Base-by-base conservation (phyloP, 53 echinoderm and acorn worm genomes). In the Actinopyga echinites region DNA sequence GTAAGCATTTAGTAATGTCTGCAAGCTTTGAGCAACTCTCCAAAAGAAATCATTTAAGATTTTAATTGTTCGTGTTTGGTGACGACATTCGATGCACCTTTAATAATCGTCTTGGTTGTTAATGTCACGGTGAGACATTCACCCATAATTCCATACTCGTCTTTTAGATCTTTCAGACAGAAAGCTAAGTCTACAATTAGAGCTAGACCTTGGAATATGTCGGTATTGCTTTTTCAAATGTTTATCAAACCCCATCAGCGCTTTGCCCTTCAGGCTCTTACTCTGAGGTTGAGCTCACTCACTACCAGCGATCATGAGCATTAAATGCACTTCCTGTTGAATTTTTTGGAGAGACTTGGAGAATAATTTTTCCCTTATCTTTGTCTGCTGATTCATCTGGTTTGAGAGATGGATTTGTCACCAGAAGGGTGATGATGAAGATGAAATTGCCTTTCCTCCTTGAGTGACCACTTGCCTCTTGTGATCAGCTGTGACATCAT, bases 401-500 rank as follows among this genome's bases (percentile, higher is more conserved):
- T 13, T 4, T 26, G 4, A 42, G 42, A 20, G n/a, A 28, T 40
- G 40, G 23, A 22, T 71, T 44, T 71, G 40, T 44, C 26, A 42
- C 28, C 44, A 25, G 23, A 71, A 71, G 0, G 40, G 24, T n/a
- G n/a, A 44, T 25, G 71, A 71, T 44, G 71, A 25, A 40, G n/a
- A 42, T 19, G 71, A 38, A 44, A 44, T 71, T 71, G 44, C 44
- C 45, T 71, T 49, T 33, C 38, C n/a, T 71, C 71, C 69, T 44
- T 71, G 26, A 71, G 71, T 44, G 25, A 22, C 71, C 71, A 44
- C 45, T 71, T 71, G 71, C 44, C 42, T 37, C 44, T 44, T 15
- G 25, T 44, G 10, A 71, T 71, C 28, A 26, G 37, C 44, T 42
- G 40, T 23, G 15, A 49, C 17, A 17, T 17, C 49, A 49, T 15